Percentiles rank a stretch among this genome's conserved stretches.
Conservation (phyloP, 2,797 vertebrate genomes). For the Macrochelys suwanniensis region DNA sequence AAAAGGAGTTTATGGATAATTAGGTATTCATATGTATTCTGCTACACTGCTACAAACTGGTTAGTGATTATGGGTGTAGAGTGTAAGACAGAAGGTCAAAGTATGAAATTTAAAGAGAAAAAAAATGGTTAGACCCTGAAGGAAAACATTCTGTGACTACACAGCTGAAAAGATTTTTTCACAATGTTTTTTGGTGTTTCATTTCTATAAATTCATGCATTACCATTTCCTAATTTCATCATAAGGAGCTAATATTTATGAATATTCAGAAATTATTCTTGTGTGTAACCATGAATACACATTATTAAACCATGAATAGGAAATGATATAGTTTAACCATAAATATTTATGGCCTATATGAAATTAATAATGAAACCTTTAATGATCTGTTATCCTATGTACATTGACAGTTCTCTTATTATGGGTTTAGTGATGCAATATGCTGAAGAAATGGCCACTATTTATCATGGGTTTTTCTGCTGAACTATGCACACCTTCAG, state of each 20-base stretch:
- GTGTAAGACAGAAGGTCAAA: neutral
- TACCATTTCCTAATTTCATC: constrained; percentile 4
- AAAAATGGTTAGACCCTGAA: neutral
- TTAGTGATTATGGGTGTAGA: neutral
- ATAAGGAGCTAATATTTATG: neutral
- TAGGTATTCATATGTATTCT: neutral
- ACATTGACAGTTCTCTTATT: neutral
- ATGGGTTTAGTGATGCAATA: neutral
- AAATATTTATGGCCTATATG: neutral
- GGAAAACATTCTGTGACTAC: neutral
- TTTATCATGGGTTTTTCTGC: neutral
- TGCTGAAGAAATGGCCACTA: neutral
- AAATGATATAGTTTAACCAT: neutral
- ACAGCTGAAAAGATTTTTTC: neutral
- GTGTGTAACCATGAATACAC: neutral
- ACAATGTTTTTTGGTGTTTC: neutral
- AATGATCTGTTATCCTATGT: neutral
- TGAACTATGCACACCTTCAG: neutral
- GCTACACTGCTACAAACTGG: neutral
- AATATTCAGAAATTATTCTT: constrained; percentile 14
- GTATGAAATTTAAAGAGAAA: neutral
- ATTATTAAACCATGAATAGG: constrained; percentile 1
- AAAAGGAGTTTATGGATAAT: neutral
- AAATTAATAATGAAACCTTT: neutral
- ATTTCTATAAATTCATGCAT: neutral